Percentiles rank a stretch among this genome's conserved stretches.
Evolutionary conservation across 2,888 invertebrate species (phyloP).

Genomic region (Cistogaster globosa): DNA sequence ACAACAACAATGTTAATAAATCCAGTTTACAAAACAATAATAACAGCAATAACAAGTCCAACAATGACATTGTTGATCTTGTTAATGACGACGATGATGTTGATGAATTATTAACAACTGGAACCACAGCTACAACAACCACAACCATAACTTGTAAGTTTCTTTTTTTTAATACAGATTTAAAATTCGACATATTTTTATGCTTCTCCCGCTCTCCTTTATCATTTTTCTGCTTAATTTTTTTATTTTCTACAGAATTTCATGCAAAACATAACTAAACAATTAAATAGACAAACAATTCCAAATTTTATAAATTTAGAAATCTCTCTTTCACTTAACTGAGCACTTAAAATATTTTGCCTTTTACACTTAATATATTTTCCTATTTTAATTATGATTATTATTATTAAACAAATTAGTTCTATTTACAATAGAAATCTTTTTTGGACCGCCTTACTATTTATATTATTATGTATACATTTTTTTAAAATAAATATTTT

Average conservation of each 20-base stretch:
- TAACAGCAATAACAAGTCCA: slow-evolving; percentile 45
- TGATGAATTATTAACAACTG: slow-evolving; percentile 69
- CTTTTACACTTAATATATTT: slow-evolving; percentile 10
- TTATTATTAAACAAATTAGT: slow-evolving; percentile 28
- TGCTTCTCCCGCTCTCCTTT: slow-evolving; percentile 23
- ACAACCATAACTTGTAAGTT: slow-evolving; percentile 83
- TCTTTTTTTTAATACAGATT: slow-evolving; percentile 59
- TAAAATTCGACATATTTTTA: slow-evolving; percentile 51
- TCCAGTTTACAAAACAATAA: slow-evolving; percentile 61
- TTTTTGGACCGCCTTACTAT: slow-evolving; percentile 63
- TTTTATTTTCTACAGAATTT: slow-evolving; percentile 4
- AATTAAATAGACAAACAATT: background rate
- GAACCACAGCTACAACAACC: slow-evolving; percentile 76
- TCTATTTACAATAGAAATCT: slow-evolving; percentile 59
- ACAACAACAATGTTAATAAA: slow-evolving; percentile 62
- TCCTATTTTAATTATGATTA: slow-evolving; percentile 44
- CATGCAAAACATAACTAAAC: slow-evolving; percentile 1
- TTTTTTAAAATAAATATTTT: slow-evolving; percentile 50
- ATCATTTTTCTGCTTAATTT: slow-evolving; percentile 14
- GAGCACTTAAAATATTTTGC: slow-evolving; percentile 5
- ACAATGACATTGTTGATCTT: slow-evolving; percentile 66
- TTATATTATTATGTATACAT: slow-evolving; percentile 19
- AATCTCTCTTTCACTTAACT: background rate
- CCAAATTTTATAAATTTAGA: slow-evolving; percentile 13
- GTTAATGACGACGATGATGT: slow-evolving; percentile 71